Evolutionary conservation across 2,113 vertebrate species (phyloP), one percentile per base, ranked within the genome.

Genomic region (Eptatretus burgeri): DNA sequence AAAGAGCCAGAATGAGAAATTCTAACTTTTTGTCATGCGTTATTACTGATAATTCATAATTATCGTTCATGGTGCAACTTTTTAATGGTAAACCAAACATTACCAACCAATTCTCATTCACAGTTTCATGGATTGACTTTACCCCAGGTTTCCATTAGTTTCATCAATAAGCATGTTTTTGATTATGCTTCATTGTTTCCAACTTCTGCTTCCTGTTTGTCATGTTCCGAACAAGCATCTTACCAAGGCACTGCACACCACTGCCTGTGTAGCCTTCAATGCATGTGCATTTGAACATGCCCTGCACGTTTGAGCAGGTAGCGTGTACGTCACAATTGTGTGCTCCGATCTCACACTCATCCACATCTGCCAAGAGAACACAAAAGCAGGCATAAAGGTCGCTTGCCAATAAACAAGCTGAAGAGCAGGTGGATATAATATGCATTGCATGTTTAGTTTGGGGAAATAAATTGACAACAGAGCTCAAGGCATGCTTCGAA

Each of bases 271-370:
- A 96, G 65, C 88, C 85, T 0, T 80, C 78, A 18, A 75, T 77
- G 51, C 89, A 96, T 66, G 82, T 83, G 73, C 88, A 96, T 66
- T 82, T 80, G 72, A 94, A 94, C 74, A 82, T 94, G 14, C 88
- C 83, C 0, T 84, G 88, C 27, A 85, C 63, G 10, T 94, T 93
- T 74, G 88, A 75, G 66, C 85, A 94, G 63, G 83, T 79, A 1
- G 86, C 78, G 0, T 87, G 83, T 73, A 81, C 71, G 18, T 70
- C 71, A 0, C 89, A 91, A 72, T 81, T 83, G 71, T 88, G 82
- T 62, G 82, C 79, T 2, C 80, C 83, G 0, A 87, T 77, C 72
- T 93, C 83, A 62, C 84, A 93, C 66, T 96, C 83, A 0, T 96
- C 82, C 4, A 93, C 69, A 66, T 96, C 85, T 93, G 68, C 16